A percentile compares a stretch with the other conserved stretches of the same genome.
These are phyloP conservation scores for Echeneis naucrates DNA, from an alignment of 2,797 vertebrate genomes.

Conservation along the genomic window DNA sequence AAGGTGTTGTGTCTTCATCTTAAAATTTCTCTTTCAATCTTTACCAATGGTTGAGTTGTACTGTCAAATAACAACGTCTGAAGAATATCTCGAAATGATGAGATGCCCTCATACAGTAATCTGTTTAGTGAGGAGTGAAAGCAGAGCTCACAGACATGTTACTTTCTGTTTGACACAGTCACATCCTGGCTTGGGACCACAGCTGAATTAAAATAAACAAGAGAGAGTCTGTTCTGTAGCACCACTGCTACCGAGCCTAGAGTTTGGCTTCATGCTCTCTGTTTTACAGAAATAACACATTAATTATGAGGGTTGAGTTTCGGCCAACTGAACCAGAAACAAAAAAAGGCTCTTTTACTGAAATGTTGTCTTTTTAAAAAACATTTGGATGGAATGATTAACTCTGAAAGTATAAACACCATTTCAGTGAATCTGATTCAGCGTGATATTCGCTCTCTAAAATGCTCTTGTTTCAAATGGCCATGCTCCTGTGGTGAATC, in stretches of 20 bases:
- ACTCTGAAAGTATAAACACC: background rate
- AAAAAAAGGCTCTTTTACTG: conserved; percentile 16
- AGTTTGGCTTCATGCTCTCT: background rate
- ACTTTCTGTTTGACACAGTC: conserved; percentile 8
- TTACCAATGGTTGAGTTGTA: no score
- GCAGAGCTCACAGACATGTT: background rate
- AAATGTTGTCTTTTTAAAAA: conserved; percentile 11
- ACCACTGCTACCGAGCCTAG: conserved; percentile 22
- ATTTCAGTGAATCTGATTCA: background rate
- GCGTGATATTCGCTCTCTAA: background rate
- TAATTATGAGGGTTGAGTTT: conserved; percentile 14
- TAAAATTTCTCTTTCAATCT: no score
- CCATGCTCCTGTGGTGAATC: conserved; percentile 14
- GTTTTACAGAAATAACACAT: conserved; percentile 24
- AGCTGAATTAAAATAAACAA: conserved; percentile 34
- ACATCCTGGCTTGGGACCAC: conserved; percentile 15
- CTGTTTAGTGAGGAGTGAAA: background rate
- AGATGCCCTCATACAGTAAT: background rate
- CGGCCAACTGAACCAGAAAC: conserved; percentile 32
- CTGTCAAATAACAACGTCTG: no score
- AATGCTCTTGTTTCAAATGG: background rate
- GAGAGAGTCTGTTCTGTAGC: background rate
- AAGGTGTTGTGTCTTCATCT: no score
- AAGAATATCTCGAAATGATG: background rate
- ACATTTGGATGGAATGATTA: conserved; percentile 22